Base-by-base conservation (phyloP, 53 echinoderm and acorn worm genomes). In the Antedon mediterranea region DNA sequence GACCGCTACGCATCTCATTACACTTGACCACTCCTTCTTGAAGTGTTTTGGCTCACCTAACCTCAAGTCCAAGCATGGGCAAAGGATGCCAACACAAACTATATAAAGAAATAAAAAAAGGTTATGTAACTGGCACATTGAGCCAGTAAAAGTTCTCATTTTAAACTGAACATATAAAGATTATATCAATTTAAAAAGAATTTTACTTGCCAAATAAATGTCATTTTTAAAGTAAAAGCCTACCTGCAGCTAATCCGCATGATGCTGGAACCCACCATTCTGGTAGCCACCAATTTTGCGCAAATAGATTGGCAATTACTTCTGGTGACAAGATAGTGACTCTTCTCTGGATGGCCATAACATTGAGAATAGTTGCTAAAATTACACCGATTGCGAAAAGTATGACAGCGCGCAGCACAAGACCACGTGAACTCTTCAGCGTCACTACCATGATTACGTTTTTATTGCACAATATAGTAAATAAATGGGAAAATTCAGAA, bases 221-320 rank as follows among this genome's bases (percentile, higher is more conserved):
- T 29, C 31, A 29, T n/a, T n/a, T n/a, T n/a, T n/a, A n/a, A n/a
- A n/a, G 32, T 14, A 79, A 30, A n/a, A 43, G 28, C 80, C 71
- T 72, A 97, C 97, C 97, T 81, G 97, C 97, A 32, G 92, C 90
- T 4, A 89, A 81, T 34, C 97, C 92, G 78, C 92, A 92, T 28
- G 88, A 85, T 28, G 92, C 85, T 3, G 97, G 92, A 13, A 97
- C 97, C 94, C 94, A 94, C 94, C 94, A 94, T 30, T 89, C 89
- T 8, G 94, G 91, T 18, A 57, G 15, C 76, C 76, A 76, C 76
- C 76, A 76, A 28, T 32, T 34, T 8, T 32, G 34, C 9, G 89
- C 85, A 43, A 89, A 92, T 0, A 97, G 34, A 32, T 85, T 87
- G 34, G 87, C 85, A 0, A 97, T 82, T 0, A 93, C 84, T 20